Percentiles rank a stretch among this genome's conserved stretches.
These are phyloP conservation scores for Gymnobelideus leadbeateri DNA, from an alignment of 2,113 vertebrate species.

Conservation along the genomic window DNA sequence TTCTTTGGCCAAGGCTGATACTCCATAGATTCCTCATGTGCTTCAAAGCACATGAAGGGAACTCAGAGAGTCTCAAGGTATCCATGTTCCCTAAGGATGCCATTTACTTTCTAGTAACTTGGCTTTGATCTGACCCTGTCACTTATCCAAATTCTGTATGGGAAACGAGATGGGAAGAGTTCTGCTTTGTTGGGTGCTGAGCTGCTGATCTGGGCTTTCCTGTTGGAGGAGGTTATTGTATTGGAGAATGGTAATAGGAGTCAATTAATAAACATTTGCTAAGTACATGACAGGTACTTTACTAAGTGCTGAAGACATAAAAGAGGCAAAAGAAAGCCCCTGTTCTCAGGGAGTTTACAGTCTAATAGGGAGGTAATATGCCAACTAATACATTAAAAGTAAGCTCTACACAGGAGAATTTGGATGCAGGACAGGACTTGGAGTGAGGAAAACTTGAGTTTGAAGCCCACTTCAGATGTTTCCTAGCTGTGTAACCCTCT, in stretches of 20 bases:
- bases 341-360: background rate
- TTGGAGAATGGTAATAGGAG: background rate
- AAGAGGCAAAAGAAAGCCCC: background rate
- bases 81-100: background rate
- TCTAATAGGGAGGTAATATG: background rate
- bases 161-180: background rate
- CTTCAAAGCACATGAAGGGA: background rate
- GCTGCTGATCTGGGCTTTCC: background rate
- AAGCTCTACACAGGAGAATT: background rate
- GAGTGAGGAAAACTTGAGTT: background rate
- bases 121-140: background rate
- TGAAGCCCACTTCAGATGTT: background rate
- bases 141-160: background rate
- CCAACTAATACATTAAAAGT: background rate
- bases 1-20: background rate
- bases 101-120: background rate
- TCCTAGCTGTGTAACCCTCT: background rate
- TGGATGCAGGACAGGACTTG: too few species aligned
- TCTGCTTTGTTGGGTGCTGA: background rate
- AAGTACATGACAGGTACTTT: background rate
- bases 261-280: background rate
- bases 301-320: background rate
- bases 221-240: background rate
- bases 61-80: background rate
- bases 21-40: background rate